A percentile compares a stretch with the other conserved stretches of the same genome.
phyloP scores from a whole-genome alignment of 2,797 vertebrate species.

The Argentina silus region DNA sequence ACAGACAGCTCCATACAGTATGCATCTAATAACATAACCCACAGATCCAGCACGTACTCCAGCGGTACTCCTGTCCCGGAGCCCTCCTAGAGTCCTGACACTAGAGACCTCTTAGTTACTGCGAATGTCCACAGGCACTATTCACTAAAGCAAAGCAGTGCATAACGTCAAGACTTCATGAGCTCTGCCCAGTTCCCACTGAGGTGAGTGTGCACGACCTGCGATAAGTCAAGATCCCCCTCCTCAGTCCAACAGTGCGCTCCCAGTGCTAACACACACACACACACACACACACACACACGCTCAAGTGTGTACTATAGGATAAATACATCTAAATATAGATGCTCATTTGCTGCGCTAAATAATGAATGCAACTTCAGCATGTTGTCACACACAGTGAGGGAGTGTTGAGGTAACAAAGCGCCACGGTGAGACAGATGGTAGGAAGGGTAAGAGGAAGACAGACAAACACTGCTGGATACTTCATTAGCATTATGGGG shows the following conservation, averaged over 20 bases:
- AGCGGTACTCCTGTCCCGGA: not conserved
- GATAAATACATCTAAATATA: slow-evolving; percentile 17
- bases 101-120: not conserved
- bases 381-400: slow-evolving; percentile 29
- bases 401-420: slow-evolving; percentile 43
- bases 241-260: not conserved
- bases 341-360: slow-evolving; percentile 51
- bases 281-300: slow-evolving; percentile 31
- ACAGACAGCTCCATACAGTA: not conserved
- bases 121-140: slow-evolving; percentile 9
- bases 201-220: slow-evolving; percentile 11
- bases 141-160: not conserved
- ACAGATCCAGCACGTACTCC: not conserved
- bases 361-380: slow-evolving; percentile 49
- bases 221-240: slow-evolving; percentile 36
- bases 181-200: not conserved
- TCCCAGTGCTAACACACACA: slow-evolving; percentile 13
- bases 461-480: slow-evolving; percentile 66
- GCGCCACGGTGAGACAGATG: slow-evolving; percentile 65
- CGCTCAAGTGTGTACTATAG: slow-evolving; percentile 17
- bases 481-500: slow-evolving; percentile 67
- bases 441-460: slow-evolving; percentile 53
- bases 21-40: not conserved
- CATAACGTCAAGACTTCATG: slow-evolving; percentile 14
- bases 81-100: not conserved